phyloP scores from a whole-genome alignment of 2,113 vertebrate species.

The Leptodactylus fuscus region DNA sequence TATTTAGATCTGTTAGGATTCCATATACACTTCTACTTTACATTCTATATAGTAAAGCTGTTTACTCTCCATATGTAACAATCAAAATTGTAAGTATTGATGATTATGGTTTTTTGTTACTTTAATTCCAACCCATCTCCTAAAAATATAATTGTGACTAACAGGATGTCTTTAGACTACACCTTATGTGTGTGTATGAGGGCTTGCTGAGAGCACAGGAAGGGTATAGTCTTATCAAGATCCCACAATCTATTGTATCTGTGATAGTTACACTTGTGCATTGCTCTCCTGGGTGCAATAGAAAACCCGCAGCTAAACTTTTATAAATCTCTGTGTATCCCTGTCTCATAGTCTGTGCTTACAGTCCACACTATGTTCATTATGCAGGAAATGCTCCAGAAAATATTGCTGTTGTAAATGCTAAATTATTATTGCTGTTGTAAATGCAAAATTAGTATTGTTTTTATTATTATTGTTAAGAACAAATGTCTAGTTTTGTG shows the following conservation, averaged over 20 bases:
- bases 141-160: not conserved
- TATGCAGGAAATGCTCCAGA: no score
- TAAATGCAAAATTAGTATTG: no score
- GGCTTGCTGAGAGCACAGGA: not conserved
- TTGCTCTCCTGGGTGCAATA: not conserved
- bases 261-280: not conserved
- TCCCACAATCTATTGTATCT: slow-evolving; percentile 12
- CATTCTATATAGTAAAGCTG: not conserved
- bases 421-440: no score
- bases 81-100: not conserved
- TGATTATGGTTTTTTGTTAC: not conserved
- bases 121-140: not conserved
- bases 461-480: no score
- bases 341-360: not conserved
- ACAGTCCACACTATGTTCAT: no score
- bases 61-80: not conserved
- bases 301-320: not conserved
- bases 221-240: not conserved
- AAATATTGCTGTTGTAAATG: no score
- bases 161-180: not conserved
- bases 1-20: not conserved
- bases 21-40: not conserved
- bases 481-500: not conserved
- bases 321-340: not conserved
- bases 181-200: not conserved